These are phyloP conservation scores for Leucophora obtusa DNA, from an alignment of 2,888 invertebrate species.

Conservation along the genomic window DNA sequence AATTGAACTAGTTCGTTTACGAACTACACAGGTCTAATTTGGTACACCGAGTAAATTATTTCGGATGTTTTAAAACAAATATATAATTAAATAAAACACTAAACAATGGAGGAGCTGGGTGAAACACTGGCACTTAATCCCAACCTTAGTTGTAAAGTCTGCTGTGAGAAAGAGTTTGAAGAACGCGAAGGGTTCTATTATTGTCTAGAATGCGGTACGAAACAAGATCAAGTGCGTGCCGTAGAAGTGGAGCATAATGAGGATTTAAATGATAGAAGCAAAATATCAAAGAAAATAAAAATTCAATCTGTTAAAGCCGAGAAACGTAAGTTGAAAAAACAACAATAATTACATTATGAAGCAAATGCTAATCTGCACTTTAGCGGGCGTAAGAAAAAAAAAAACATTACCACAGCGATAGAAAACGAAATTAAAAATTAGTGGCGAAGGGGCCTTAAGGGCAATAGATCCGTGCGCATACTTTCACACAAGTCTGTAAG, in stretches of 20 bases:
- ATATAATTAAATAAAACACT: background rate
- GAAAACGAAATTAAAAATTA: no score
- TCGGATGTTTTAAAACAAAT: no score
- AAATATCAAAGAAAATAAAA: slow-evolving; percentile 64
- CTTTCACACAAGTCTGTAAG: no score
- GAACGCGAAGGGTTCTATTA: slow-evolving; percentile 76
- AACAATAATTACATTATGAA: no score
- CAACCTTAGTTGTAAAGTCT: slow-evolving; percentile 71
- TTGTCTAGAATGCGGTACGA: slow-evolving; percentile 77
- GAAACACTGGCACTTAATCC: slow-evolving; percentile 47
- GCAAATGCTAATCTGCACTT: no score
- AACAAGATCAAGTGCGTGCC: slow-evolving; percentile 73
- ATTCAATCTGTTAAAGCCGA: slow-evolving; percentile 70
- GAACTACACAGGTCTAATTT: no score
- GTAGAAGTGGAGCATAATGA: slow-evolving; percentile 77
- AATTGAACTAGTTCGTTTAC: no score
- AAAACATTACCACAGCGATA: no score
- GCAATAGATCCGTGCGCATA: no score
- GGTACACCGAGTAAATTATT: no score
- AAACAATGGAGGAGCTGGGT: slow-evolving; percentile 21
- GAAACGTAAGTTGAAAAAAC: slow-evolving; percentile 56
- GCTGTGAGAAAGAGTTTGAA: slow-evolving; percentile 72
- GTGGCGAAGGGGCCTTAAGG: no score
- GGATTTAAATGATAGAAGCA: slow-evolving; percentile 68
- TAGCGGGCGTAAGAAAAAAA: no score